Evolutionary conservation across 2,888 invertebrate species (phyloP).

Genomic region (Athripsodes cinereus): DNA sequence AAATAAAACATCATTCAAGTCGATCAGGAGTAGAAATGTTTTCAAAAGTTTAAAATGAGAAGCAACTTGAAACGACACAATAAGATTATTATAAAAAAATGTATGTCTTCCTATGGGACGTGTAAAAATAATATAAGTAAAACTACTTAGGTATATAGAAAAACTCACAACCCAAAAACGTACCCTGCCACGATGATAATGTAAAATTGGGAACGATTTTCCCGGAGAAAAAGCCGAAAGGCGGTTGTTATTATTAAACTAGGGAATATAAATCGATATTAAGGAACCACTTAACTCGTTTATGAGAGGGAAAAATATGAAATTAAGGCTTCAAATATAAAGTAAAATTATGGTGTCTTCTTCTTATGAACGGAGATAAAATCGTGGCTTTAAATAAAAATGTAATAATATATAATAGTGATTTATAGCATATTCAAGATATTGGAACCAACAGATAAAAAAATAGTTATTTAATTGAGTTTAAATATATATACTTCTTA

Average conservation of each 20-base stretch:
- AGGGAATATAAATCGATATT: slow-evolving; percentile 1
- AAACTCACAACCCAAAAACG: neutral
- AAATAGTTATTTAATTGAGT: no score
- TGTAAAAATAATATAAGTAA: neutral
- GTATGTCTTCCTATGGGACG: neutral
- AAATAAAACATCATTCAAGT: no score
- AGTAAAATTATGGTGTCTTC: neutral
- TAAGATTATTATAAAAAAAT: no score
- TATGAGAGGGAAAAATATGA: neutral
- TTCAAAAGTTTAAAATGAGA: neutral
- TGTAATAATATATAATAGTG: neutral
- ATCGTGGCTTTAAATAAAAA: neutral
- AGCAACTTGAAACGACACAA: neutral
- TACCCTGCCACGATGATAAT: neutral
- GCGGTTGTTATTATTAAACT: neutral
- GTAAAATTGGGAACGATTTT: neutral
- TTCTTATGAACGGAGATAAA: no score
- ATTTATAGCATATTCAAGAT: no score
- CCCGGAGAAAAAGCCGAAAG: neutral
- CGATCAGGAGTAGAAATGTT: no score
- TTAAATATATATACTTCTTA: no score
- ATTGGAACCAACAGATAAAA: no score
- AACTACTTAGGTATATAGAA: neutral
- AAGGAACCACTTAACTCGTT: neutral
- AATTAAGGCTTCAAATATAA: neutral